Conservation (phyloP, 2,113 vertebrate genomes). For the Willisornis vidua region DNA sequence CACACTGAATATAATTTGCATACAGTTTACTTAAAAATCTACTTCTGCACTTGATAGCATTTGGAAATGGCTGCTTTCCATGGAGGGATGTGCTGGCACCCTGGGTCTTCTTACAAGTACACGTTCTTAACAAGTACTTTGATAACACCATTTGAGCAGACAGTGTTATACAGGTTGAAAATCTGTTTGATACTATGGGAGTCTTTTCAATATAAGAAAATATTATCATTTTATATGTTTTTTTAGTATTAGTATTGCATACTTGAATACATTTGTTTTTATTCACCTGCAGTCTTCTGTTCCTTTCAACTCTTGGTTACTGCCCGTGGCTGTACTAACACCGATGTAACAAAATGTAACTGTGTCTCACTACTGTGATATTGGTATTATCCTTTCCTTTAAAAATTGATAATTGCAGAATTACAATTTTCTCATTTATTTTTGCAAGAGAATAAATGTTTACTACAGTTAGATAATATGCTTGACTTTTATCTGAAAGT, state of each 20-base stretch:
- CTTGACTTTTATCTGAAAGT: neutral
- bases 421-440: neutral
- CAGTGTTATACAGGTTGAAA: neutral
- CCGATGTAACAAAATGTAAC: neutral
- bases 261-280: neutral
- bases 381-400: neutral
- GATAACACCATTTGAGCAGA: neutral
- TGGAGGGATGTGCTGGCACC: neutral
- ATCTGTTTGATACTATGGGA: neutral
- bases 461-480: neutral
- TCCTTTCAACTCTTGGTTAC: neutral
- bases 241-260: neutral
- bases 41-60: neutral
- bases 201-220: neutral
- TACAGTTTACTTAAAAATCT: neutral
- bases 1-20: neutral
- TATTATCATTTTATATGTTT: neutral
- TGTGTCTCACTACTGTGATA: neutral
- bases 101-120: neutral
- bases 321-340: neutral
- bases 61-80: neutral
- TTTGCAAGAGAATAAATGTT: neutral
- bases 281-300: neutral
- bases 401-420: neutral
- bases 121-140: neutral